Conservation (phyloP, 2,888 invertebrate genomes). For the Tachina fera region DNA sequence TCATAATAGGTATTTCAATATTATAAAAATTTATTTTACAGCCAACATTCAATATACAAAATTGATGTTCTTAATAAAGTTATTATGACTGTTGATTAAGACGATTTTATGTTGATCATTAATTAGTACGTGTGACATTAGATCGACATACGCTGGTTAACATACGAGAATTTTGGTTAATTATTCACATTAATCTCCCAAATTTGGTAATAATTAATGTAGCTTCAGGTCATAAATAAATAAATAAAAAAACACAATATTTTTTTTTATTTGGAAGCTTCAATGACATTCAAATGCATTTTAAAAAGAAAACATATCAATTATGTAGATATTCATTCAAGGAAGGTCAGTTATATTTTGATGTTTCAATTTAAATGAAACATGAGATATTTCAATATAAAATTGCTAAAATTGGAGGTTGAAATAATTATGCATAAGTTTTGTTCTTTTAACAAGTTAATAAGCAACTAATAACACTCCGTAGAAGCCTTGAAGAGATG, state of each 20-base stretch:
- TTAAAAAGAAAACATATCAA: neutral
- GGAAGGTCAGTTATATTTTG: neutral
- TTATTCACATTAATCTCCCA: neutral
- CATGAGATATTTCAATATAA: neutral
- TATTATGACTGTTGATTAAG: neutral
- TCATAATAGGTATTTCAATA: too few species aligned
- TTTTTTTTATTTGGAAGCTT: neutral
- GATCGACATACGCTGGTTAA: neutral
- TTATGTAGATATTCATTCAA: neutral
- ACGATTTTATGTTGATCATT: neutral
- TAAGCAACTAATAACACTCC: too few species aligned
- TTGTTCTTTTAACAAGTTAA: too few species aligned
- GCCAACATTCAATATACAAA: neutral
- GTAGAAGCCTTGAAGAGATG: too few species aligned
- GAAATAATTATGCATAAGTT: too few species aligned
- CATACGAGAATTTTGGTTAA: neutral
- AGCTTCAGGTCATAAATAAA: neutral
- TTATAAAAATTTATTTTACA: neutral
- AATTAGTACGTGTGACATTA: neutral
- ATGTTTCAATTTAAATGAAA: neutral
- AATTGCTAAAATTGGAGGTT: too few species aligned
- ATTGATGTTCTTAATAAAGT: neutral
- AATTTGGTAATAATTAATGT: neutral
- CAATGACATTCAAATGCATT: conserved; percentile 2
- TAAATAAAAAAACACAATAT: neutral